Conservation (phyloP, 2,797 vertebrate genomes). For the Macropodus opercularis region DNA sequence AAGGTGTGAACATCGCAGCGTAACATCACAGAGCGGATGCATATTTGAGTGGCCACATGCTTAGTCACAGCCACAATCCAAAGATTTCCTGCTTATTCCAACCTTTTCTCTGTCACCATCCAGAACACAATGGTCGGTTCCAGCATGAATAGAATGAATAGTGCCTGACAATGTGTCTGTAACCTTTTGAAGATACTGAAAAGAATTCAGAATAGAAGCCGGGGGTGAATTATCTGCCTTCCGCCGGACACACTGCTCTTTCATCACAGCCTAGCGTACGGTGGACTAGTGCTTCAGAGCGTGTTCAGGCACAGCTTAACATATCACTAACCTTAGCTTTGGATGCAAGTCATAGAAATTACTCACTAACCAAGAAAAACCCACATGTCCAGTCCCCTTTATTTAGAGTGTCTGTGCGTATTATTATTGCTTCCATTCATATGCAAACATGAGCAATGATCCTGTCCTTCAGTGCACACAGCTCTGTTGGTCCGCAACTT, state of each 20-base stretch:
- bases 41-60: not conserved
- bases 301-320: too few species aligned
- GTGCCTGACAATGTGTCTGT: constrained; percentile 18
- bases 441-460: too few species aligned
- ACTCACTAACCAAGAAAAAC: too few species aligned
- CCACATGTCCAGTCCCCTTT: too few species aligned
- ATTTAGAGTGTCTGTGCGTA: too few species aligned
- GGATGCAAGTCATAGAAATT: too few species aligned
- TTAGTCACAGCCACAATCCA: constrained; percentile 21
- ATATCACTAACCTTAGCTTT: too few species aligned
- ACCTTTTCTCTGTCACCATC: constrained; percentile 8
- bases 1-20: constrained; percentile 18
- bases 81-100: constrained; percentile 14
- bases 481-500: too few species aligned
- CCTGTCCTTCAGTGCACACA: too few species aligned
- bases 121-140: not conserved
- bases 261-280: not conserved
- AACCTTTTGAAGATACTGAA: constrained; percentile 28
- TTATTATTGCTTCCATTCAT: too few species aligned
- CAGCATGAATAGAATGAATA: constrained; percentile 26
- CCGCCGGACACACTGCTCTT: not conserved
- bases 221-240: not conserved
- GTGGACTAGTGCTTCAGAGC: not conserved
- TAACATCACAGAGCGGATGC: constrained; percentile 32
- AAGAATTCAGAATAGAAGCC: constrained; percentile 18